Evolutionary conservation across 2,888 invertebrate species (phyloP).

Genomic region (Ophion slaviceki): DNA sequence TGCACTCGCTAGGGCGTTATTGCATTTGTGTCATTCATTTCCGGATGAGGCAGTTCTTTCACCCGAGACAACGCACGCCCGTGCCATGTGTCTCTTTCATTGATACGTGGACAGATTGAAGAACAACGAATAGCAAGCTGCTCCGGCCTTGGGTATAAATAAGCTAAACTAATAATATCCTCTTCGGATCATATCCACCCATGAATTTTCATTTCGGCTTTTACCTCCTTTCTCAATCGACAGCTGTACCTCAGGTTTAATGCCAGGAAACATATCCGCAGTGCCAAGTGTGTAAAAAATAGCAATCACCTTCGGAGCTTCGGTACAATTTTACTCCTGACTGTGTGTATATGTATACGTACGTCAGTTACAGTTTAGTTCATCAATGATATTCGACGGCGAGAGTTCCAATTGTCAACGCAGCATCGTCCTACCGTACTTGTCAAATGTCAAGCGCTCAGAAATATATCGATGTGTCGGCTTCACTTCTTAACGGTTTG

Average conservation of each 20-base stretch:
- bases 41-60: neutral
- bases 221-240: conserved; percentile 9
- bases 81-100: too few relatives aligned
- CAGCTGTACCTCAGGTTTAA: conserved; percentile 26
- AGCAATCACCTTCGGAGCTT: neutral
- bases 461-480: neutral
- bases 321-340: neutral
- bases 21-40: conserved; percentile 13
- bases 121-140: too few relatives aligned
- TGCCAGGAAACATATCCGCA: neutral
- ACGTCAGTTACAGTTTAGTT: too few relatives aligned
- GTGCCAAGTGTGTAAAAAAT: neutral
- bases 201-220: neutral
- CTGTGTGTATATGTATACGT: too few relatives aligned
- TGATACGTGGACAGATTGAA: too few relatives aligned
- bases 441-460: neutral
- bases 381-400: too few relatives aligned
- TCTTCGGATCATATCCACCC: neutral
- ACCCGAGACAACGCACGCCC: neutral
- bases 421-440: too few relatives aligned
- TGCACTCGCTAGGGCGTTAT: neutral
- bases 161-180: neutral
- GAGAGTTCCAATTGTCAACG: too few relatives aligned
- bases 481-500: neutral
- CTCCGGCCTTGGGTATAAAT: neutral